Evolutionary conservation across 2,797 vertebrate genomes (phyloP), one percentile per base, ranked within the genome.

Genomic region (Sebastiscus tertius): DNA sequence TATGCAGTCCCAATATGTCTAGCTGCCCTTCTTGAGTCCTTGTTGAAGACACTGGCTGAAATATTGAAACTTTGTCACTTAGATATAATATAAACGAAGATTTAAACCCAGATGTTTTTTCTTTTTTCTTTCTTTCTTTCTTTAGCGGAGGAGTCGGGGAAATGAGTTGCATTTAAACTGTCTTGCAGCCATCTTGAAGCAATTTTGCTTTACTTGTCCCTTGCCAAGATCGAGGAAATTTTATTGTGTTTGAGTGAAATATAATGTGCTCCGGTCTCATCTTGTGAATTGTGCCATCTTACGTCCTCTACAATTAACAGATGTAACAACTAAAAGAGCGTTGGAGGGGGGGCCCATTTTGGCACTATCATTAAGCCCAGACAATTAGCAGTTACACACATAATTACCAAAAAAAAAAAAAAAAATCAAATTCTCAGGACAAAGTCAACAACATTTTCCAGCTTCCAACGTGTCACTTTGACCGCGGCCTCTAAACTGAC

Each of bases 361-460:
- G 90, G 85, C 84, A 78, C 73, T 63, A 49, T 83, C 81, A 86
- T 93, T 94, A 92, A 90, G 87, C 86, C 85, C 56, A 88, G 87
- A 87, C 91, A 94, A 92, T 94, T 94, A 95, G 88, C 89, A 89
- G 92, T 94, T 88, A 80, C 90, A 88, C 82, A 89, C 90, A 88
- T 94, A 94, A 94, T 94, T 91, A 87, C 87, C 83, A 82, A 87
- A 91, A 42, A 89, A 42, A 42, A 42, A 14, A 34, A 3, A 70
- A 91, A 90, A 86, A 91, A 87, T 84, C 22, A 5, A 84, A 91
- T 94, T 93, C 90, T 82, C 83, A 70, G 77, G 80, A 87, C 76
- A 76, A 88, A 93, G 90, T 88, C 81, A 91, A 85, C 82, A 90
- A 84, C 88, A 85, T 90, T 93, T 89, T 91, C 80, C 87, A 82